A percentile compares a stretch with the other conserved stretches of the same genome.
Evolutionary conservation across 2,797 vertebrate species (phyloP).

Genomic region (Tympanoctomys barrerae): DNA sequence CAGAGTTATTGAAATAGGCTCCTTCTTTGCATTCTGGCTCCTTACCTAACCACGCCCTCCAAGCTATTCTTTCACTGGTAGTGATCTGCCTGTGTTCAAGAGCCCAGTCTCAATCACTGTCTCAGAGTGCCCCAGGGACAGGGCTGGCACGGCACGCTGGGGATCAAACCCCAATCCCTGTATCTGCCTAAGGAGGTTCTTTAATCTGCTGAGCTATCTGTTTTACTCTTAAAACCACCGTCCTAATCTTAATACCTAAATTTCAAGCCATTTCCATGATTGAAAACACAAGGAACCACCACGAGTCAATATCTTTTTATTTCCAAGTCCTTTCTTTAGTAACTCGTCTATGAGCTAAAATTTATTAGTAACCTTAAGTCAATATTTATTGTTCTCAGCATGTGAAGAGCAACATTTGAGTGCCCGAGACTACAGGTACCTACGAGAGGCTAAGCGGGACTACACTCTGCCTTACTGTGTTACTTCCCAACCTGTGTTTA

Average conservation of each 20-base stretch:
- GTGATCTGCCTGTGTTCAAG: too few species aligned
- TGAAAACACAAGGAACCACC: neutral
- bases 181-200: too few species aligned
- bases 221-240: neutral
- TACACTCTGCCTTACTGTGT: neutral
- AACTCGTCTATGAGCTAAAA: neutral
- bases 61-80: conserved; percentile 5
- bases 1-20: neutral
- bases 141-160: too few species aligned
- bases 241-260: conserved; percentile 44
- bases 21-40: neutral
- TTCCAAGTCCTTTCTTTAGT: neutral
- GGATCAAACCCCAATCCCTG: too few species aligned
- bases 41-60: neutral
- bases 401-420: neutral
- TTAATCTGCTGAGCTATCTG: too few species aligned
- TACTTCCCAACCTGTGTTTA: neutral
- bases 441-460: too few species aligned
- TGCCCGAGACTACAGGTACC: neutral
- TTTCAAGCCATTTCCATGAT: conserved; percentile 27
- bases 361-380: neutral
- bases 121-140: too few species aligned
- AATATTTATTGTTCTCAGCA: neutral
- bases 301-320: neutral
- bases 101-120: too few species aligned